Evolutionary conservation across 1,140 invertebrate species (phyloP).

Genomic region (Drosophila novamexicana): DNA sequence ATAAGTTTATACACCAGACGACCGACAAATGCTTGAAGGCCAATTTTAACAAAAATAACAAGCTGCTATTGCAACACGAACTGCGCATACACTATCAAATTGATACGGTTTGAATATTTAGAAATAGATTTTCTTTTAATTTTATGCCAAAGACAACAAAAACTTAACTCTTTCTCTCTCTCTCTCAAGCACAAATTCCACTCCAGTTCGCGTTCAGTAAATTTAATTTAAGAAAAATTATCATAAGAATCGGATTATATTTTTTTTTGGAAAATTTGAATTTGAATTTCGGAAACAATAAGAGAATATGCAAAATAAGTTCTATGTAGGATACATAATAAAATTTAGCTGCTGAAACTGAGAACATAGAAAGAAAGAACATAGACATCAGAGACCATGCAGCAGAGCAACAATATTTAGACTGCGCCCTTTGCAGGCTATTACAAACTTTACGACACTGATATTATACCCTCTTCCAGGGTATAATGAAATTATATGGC

Average conservation of each 20-base stretch:
- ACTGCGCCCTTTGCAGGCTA: neutral
- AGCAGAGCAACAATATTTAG: neutral
- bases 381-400: neutral
- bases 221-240: too few species aligned
- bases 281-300: too few species aligned
- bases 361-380: neutral
- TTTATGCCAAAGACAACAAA: too few species aligned
- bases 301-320: too few species aligned
- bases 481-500: constrained; percentile 71
- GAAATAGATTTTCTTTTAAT: too few species aligned
- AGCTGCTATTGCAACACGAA: neutral
- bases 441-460: constrained; percentile 13
- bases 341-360: neutral
- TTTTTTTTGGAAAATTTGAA: too few species aligned
- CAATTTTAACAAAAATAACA: constrained; percentile 24
- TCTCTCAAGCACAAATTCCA: too few species aligned
- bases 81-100: neutral
- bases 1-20: constrained; percentile 10
- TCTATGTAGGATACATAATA: neutral
- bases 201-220: too few species aligned
- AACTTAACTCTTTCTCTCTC: too few species aligned
- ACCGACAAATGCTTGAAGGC: constrained; percentile 16
- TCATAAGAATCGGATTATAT: too few species aligned
- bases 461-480: constrained; percentile 38
- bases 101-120: too few species aligned